These are phyloP conservation scores for Murina feae DNA, from an alignment of 2,113 vertebrate species.

Conservation along the genomic window DNA sequence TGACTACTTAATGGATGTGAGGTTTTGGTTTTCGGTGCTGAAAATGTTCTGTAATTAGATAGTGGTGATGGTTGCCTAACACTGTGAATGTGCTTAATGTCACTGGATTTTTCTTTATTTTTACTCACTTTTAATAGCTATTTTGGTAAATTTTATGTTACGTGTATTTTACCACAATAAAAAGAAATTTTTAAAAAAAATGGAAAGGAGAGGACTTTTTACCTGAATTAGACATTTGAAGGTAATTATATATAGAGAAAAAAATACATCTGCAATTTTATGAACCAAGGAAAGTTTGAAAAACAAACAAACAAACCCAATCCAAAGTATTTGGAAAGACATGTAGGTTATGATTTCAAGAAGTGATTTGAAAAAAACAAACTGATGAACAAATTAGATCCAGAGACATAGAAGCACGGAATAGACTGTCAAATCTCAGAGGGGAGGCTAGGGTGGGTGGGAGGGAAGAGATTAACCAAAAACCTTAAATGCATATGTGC, in stretches of 20 bases:
- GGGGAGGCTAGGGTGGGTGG: too few relatives aligned
- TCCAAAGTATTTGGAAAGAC: constrained; percentile 23
- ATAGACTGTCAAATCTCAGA: too few relatives aligned
- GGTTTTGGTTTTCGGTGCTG: not conserved
- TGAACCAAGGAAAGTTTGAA: constrained; percentile 22
- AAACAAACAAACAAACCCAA: not conserved
- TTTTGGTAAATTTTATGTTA: not conserved
- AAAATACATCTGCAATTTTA: constrained; percentile 25
- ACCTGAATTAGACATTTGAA: constrained; percentile 27
- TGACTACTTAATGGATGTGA: not conserved
- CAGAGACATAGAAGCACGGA: too few relatives aligned
- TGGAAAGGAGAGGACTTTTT: not conserved
- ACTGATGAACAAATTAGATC: too few relatives aligned
- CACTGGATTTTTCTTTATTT: not conserved
- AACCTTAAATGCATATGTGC: too few relatives aligned
- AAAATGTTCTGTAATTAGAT: not conserved
- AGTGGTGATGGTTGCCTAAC: not conserved
- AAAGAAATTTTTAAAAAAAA: not conserved
- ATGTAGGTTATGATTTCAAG: constrained; percentile 1
- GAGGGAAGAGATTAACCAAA: too few relatives aligned
- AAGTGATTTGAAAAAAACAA: not conserved
- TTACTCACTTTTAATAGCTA: not conserved
- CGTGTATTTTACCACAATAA: not conserved
- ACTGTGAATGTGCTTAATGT: not conserved
- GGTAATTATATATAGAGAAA: constrained; percentile 24